These are phyloP conservation scores for Stomatorhinus ivindoensis DNA, from an alignment of 2,113 vertebrate genomes.

Conservation along the genomic window DNA sequence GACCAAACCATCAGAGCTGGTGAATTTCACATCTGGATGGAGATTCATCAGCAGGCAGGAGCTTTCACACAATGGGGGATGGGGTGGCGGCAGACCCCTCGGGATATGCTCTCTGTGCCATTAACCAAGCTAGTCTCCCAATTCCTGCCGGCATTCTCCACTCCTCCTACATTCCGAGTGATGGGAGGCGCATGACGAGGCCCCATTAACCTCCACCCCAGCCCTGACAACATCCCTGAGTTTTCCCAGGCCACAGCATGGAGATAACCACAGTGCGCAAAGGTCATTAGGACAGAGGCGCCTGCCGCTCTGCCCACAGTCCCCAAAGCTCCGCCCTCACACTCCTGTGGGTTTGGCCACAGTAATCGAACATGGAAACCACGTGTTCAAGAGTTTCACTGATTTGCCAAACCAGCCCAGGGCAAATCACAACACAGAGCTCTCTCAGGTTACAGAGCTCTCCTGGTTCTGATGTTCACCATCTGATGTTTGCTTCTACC, in stretches of 20 bases:
- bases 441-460: neutral
- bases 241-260: neutral
- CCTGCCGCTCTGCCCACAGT: neutral
- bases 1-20: slow-evolving; percentile 44
- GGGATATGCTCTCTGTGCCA: neutral
- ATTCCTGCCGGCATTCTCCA: neutral
- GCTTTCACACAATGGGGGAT: slow-evolving; percentile 27
- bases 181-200: neutral
- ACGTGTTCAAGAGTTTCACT: neutral
- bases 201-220: neutral
- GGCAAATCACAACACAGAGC: neutral
- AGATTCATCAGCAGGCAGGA: slow-evolving; percentile 57
- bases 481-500: neutral
- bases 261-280: neutral
- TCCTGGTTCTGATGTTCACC: neutral
- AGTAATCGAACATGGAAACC: neutral
- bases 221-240: neutral
- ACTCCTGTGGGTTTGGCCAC: neutral
- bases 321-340: neutral
- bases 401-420: neutral
- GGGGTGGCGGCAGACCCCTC: slow-evolving; percentile 8
- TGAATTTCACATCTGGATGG: slow-evolving; percentile 58
- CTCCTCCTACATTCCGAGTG: neutral
- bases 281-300: neutral
- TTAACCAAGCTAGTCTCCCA: neutral